Conservation (phyloP, 2,113 vertebrate genomes). For the Vulpes ferrilata region DNA sequence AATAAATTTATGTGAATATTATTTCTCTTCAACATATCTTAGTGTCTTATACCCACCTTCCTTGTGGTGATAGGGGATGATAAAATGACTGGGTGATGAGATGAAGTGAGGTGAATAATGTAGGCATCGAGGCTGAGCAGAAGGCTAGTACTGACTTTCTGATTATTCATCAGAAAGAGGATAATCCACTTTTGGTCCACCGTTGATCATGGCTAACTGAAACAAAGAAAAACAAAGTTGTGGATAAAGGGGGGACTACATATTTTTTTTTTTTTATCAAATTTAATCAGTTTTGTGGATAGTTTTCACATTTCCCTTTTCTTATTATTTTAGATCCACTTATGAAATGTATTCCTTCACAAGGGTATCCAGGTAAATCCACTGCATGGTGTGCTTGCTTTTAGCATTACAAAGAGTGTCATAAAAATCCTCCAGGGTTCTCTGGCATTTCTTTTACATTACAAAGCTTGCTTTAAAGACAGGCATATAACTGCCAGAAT, state of each 20-base stretch:
- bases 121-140: not conserved
- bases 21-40: not conserved
- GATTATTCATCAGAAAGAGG: not conserved
- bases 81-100: not conserved
- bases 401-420: not conserved
- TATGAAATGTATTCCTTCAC: not conserved
- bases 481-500: not conserved
- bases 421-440: not conserved
- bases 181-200: not conserved
- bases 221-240: not conserved
- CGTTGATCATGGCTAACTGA: not conserved
- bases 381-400: not conserved
- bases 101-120: not conserved
- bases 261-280: constrained; percentile 30
- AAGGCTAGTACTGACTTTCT: not conserved
- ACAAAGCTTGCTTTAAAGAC: constrained; percentile 55
- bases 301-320: constrained; percentile 8
- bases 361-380: not conserved
- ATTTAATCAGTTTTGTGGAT: not conserved
- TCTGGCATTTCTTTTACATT: not conserved
- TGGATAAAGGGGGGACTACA: not conserved
- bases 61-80: not conserved
- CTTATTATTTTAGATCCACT: constrained; percentile 37
- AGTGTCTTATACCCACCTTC: not conserved
- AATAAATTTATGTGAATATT: not conserved